Base-by-base conservation (phyloP, 2,888 invertebrate genomes). In the Trissolcus brochymenae region DNA sequence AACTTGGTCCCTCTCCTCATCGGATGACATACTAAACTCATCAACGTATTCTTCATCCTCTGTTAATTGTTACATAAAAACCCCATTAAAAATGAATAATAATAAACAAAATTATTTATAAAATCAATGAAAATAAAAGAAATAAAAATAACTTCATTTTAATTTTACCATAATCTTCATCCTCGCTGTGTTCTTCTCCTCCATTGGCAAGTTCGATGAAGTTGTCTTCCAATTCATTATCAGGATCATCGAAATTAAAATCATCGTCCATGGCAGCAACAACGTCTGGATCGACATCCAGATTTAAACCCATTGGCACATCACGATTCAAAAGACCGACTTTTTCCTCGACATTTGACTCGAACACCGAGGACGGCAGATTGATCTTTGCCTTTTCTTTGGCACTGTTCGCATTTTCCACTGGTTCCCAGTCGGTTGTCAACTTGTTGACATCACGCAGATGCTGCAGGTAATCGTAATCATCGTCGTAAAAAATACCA, bases 381-480 rank as follows among this genome's bases (percentile, higher is more conserved):
- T 91, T 87, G 75, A 95, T 84, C 84, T 89, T 78, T 78, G 84
- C 71, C 35, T 88, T 87, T 0, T 87, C 83, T 14, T 81, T 72
- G 4, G 78, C 71, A 11, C 76, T 64, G 11, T 68, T 71, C 35
- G 68, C 83, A 9, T 62, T 62, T 2, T 88, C 86, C 84, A 91
- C 84, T 14, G 83, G 82, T 77, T 91, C 91, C 90, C 93, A 90
- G 70, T 92, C 91, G 76, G 92, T 87, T 1, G 91, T 90, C 77
- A 92, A 80, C 91, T 91, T 81, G 91, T 90, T 21, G 16, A 56
- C 57, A 78, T 94, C 93, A 82, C 92, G 92, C 68, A 99, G 91
- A 91, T 99, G 98, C 88, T 98, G 96, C 80, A 98, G 89, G 86
- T 99, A 99, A 87, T 99, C 94, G 88, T 97, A 98, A 82, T 98